phyloP scores from a whole-genome alignment of 2,888 invertebrate species.

The Meandrusa payeni region DNA sequence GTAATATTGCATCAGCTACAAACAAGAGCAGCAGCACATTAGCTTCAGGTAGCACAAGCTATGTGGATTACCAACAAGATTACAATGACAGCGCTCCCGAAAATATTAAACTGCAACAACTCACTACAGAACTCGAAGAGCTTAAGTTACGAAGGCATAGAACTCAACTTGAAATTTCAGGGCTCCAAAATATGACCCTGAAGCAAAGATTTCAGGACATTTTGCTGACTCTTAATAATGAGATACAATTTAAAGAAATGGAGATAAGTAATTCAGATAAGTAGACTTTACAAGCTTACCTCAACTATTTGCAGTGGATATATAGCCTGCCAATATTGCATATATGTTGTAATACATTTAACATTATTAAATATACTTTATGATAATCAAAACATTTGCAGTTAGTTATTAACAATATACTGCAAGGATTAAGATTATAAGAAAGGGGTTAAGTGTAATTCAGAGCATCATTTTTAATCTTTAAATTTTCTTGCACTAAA shows the following conservation, averaged over 20 bases:
- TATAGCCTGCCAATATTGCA: too few relatives aligned
- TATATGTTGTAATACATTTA: too few relatives aligned
- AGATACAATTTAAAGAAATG: slow-evolving; percentile 86
- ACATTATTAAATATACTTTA: too few relatives aligned
- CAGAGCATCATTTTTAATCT: too few relatives aligned
- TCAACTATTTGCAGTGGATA: too few relatives aligned
- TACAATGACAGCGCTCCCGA: slow-evolving; percentile 50
- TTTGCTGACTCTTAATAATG: slow-evolving; percentile 85
- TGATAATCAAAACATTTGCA: too few relatives aligned
- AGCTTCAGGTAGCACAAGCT: not conserved
- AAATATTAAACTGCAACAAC: slow-evolving; percentile 81
- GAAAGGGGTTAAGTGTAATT: too few relatives aligned
- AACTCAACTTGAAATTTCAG: slow-evolving; percentile 88
- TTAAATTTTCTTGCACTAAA: too few relatives aligned
- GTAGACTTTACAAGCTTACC: too few relatives aligned
- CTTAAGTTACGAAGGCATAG: slow-evolving; percentile 85
- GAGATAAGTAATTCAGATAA: slow-evolving; percentile 45
- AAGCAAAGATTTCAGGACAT: slow-evolving; percentile 88
- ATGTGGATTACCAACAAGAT: slow-evolving; percentile 10
- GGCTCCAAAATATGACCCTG: slow-evolving; percentile 89
- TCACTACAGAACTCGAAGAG: slow-evolving; percentile 85
- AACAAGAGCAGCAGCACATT: slow-evolving; percentile 3
- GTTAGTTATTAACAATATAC: too few relatives aligned
- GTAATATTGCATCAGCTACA: slow-evolving; percentile 16
- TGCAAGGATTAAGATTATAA: too few relatives aligned